phyloP scores from a whole-genome alignment of 2,113 vertebrate genomes.

The Ranitomeya variabilis region DNA sequence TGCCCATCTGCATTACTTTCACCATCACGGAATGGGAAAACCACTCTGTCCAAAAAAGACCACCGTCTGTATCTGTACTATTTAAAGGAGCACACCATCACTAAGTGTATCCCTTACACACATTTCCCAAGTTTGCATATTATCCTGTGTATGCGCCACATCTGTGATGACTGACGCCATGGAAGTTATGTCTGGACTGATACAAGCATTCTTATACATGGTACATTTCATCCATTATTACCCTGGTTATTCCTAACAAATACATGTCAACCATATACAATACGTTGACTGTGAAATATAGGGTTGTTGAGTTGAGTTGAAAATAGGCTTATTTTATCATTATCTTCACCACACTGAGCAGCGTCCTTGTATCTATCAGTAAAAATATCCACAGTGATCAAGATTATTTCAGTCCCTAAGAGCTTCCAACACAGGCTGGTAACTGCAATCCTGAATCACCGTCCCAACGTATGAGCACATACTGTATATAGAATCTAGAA shows the following conservation, averaged over 20 bases:
- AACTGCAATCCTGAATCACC: neutral
- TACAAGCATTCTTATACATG: neutral
- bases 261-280: neutral
- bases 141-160: too few species aligned
- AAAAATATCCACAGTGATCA: neutral
- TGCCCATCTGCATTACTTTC: too few species aligned
- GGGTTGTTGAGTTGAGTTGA: neutral
- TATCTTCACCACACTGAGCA: constrained; percentile 4
- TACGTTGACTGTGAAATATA: neutral
- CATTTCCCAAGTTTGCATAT: too few species aligned
- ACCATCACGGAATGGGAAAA: too few species aligned
- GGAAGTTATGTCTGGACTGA: neutral
- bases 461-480: neutral
- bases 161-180: too few species aligned
- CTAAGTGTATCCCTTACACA: too few species aligned
- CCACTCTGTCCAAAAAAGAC: too few species aligned
- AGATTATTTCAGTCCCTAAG: neutral
- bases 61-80: too few species aligned
- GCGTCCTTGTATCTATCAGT: neutral
- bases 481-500: neutral
- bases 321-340: neutral
- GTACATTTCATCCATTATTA: neutral
- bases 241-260: neutral
- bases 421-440: neutral
- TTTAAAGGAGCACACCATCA: too few species aligned